Conservation (phyloP, 2,888 invertebrate species). For the Apocheima hispidaria region DNA sequence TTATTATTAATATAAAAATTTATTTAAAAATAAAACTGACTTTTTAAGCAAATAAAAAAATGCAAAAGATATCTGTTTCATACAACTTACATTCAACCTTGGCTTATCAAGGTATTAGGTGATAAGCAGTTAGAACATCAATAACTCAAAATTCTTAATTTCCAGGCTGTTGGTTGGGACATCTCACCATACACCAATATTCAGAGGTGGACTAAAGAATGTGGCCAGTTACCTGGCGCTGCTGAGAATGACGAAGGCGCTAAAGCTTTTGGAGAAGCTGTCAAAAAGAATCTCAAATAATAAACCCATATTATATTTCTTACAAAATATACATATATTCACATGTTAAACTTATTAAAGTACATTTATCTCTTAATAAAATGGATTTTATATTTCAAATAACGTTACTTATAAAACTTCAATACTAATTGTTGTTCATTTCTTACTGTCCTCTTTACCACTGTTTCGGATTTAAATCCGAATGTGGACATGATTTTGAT, state of each 20-base stretch:
- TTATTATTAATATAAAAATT: too few species aligned
- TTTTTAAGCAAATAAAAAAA: too few species aligned
- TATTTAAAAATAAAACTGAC: too few species aligned
- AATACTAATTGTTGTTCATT: constrained; percentile 95
- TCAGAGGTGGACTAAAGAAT: constrained; percentile 86
- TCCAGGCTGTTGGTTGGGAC: constrained; percentile 87
- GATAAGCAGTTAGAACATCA: neutral
- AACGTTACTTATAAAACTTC: constrained; percentile 79
- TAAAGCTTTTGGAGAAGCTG: constrained; percentile 84
- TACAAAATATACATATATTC: constrained; percentile 43
- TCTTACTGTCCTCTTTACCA: constrained; percentile 92
- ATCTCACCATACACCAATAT: constrained; percentile 85
- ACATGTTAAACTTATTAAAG: constrained; percentile 39
- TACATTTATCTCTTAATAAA: constrained; percentile 41
- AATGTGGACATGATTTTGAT: constrained; percentile 83
- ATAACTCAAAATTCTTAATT: constrained; percentile 33
- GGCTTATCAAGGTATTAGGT: neutral
- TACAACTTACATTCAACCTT: too few species aligned
- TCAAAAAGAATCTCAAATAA: constrained; percentile 80
- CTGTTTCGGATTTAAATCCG: constrained; percentile 86
- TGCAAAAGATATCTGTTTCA: too few species aligned
- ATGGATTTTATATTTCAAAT: constrained; percentile 33
- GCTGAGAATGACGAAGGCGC: constrained; percentile 87
- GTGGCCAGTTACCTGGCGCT: constrained; percentile 85
- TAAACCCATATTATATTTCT: constrained; percentile 44